These are phyloP conservation scores for Myxocyprinus asiaticus DNA, from an alignment of 2,113 vertebrate species.

Conservation along the genomic window DNA sequence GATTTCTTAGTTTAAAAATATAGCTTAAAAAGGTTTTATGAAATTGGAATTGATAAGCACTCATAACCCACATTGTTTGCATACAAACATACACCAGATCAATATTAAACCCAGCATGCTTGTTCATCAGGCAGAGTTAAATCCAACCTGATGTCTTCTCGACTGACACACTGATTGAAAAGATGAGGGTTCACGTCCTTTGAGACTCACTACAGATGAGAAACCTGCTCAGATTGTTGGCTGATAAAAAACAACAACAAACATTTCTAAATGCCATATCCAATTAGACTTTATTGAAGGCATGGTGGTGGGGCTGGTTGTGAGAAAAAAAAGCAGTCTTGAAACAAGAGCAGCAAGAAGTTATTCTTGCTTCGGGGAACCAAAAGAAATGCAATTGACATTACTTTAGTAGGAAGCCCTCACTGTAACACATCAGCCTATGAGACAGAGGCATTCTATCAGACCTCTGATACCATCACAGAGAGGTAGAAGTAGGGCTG, in stretches of 20 bases:
- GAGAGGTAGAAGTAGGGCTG: background rate
- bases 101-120: background rate
- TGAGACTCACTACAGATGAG: background rate
- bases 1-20: too few species aligned
- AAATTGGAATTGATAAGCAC: too few species aligned
- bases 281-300: conserved; percentile 28
- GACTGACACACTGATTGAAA: conserved; percentile 5
- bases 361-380: conserved; percentile 15
- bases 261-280: conserved; percentile 41
- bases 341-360: conserved; percentile 25
- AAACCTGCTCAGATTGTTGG: conserved; percentile 2
- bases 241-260: conserved; percentile 13
- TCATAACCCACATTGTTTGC: background rate
- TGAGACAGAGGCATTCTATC: conserved; percentile 47
- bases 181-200: background rate
- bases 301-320: conserved; percentile 4
- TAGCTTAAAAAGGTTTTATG: too few species aligned
- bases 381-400: too few species aligned
- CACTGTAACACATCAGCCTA: conserved; percentile 52
- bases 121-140: too few species aligned
- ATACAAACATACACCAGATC: background rate
- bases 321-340: too few species aligned
- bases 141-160: conserved; percentile 15
- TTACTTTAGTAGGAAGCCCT: conserved; percentile 52
- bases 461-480: conserved; percentile 45